phyloP scores from a whole-genome alignment of 2,797 vertebrate species.

The Pangasius sanitwongsei region DNA sequence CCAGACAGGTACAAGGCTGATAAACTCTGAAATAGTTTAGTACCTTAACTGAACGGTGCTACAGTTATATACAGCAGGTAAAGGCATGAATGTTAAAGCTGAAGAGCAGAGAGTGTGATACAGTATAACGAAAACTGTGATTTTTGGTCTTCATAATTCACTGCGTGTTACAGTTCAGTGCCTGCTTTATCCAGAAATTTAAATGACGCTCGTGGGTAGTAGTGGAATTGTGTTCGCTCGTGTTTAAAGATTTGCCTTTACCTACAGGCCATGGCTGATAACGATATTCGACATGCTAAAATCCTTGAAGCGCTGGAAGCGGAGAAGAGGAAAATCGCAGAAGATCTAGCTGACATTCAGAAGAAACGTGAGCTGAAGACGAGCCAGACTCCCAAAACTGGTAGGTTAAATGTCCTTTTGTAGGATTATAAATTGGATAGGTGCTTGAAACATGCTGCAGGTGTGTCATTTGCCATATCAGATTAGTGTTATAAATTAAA shows the following conservation, averaged over 20 bases:
- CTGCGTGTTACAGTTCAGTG: not conserved
- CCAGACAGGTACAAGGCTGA: conserved; percentile 71
- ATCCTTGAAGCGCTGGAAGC: conserved; percentile 91
- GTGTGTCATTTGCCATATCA: not conserved
- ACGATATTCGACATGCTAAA: conserved; percentile 81
- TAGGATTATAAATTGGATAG: not conserved
- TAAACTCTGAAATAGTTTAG: not conserved
- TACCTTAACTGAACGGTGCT: not conserved
- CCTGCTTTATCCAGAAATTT: conserved; percentile 4
- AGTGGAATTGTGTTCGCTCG: not conserved
- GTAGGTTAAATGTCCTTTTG: conserved; percentile 53
- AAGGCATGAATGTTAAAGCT: not conserved
- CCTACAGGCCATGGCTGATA: conserved; percentile 86
- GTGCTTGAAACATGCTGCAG: not conserved
- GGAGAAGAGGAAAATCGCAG: conserved; percentile 89
- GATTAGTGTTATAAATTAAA: not conserved
- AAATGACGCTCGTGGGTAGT: not conserved
- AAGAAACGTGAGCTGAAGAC: conserved; percentile 67
- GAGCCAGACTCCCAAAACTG: conserved; percentile 61
- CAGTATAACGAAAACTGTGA: not conserved
- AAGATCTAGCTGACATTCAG: conserved; percentile 83
- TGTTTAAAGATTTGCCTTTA: conserved; percentile 51
- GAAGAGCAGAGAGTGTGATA: not conserved
- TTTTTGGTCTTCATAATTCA: not conserved
- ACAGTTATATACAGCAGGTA: not conserved